phyloP scores from a whole-genome alignment of 2,888 invertebrate species.

The Aphidoletes aphidimyza region DNA sequence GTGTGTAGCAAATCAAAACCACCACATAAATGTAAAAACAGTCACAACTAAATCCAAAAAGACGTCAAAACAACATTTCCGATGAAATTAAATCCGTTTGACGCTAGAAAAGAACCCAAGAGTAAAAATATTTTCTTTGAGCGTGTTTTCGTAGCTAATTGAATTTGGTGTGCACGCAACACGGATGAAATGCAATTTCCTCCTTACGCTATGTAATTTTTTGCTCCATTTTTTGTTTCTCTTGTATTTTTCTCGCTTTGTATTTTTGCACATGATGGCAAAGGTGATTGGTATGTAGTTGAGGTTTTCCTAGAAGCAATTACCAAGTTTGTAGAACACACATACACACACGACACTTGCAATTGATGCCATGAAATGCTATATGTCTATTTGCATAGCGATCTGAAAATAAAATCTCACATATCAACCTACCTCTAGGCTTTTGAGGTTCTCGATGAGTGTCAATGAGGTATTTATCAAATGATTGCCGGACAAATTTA shows the following conservation, averaged over 20 bases:
- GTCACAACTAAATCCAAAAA: too few species aligned
- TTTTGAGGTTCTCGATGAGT: background rate
- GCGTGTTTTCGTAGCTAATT: background rate
- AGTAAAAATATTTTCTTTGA: background rate
- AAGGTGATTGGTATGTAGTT: background rate
- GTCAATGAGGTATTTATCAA: background rate
- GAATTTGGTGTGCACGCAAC: constrained; percentile 22
- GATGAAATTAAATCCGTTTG: too few species aligned
- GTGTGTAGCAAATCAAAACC: too few species aligned
- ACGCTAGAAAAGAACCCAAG: too few species aligned
- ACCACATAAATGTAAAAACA: too few species aligned
- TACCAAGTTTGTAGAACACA: too few species aligned
- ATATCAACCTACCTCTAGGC: background rate
- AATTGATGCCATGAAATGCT: background rate
- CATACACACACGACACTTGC: background rate
- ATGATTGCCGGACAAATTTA: constrained; percentile 51
- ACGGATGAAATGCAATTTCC: constrained; percentile 28
- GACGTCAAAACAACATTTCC: too few species aligned
- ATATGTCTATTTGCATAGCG: background rate
- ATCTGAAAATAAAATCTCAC: background rate
- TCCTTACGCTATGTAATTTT: background rate
- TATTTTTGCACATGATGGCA: background rate
- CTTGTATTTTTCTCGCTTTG: too few species aligned
- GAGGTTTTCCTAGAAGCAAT: background rate
- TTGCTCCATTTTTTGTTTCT: too few species aligned